phyloP scores from a whole-genome alignment of 2,888 invertebrate genomes.

The Macropis europaea region DNA sequence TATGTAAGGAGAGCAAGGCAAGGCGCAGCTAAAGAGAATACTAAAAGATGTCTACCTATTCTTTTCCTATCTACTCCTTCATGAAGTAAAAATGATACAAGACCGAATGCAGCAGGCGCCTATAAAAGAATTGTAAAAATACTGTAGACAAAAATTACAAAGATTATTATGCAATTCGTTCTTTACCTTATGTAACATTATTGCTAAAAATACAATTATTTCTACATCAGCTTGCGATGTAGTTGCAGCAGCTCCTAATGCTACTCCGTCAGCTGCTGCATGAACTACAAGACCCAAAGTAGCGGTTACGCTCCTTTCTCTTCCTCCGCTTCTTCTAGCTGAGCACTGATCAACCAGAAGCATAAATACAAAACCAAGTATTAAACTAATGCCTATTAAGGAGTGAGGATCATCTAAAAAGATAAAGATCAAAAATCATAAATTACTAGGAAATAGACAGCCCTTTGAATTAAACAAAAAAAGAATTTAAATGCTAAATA shows the following conservation, averaged over 20 bases:
- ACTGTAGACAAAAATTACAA: too few relatives aligned
- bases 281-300: conserved; percentile 98
- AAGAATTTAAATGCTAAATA: not conserved
- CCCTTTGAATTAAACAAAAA: not conserved
- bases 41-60: conserved; percentile 92
- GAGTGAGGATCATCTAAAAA: conserved; percentile 85
- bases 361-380: conserved; percentile 99
- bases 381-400: conserved; percentile 94
- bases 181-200: conserved; percentile 96
- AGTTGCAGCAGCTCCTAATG: conserved; percentile 98
- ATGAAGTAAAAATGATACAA: conserved; percentile 98
- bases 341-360: conserved; percentile 94
- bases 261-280: conserved; percentile 99
- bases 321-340: conserved; percentile 82
- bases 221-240: conserved; percentile 98
- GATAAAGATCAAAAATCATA: conserved; percentile 13
- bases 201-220: conserved; percentile 98
- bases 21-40: conserved; percentile 97
- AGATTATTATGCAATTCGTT: not conserved
- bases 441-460: not conserved
- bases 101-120: conserved; percentile 99
- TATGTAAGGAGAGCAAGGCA: conserved; percentile 94
- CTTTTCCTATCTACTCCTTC: conserved; percentile 94
- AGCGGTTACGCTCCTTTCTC: conserved; percentile 92
- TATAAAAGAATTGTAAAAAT: too few relatives aligned